Conservation (phyloP, 1,140 invertebrate genomes). For the Bradysia coprophila region DNA sequence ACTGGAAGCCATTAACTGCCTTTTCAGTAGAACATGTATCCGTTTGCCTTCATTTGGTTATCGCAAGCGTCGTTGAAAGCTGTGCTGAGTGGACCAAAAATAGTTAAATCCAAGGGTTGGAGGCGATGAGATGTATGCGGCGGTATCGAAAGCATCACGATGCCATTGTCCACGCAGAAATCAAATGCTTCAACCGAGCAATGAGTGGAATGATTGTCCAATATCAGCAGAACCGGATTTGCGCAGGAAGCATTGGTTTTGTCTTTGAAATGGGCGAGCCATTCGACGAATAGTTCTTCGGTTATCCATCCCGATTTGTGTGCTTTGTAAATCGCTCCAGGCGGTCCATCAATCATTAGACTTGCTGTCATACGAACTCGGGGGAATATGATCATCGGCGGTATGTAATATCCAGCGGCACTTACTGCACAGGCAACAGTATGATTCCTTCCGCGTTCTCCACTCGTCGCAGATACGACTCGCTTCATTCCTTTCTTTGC, state of each 20-base stretch:
- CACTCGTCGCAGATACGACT: not conserved
- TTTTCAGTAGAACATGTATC: not conserved
- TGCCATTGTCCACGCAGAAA: slow-evolving; percentile 17
- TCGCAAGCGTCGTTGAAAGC: not conserved
- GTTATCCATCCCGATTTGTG: not conserved
- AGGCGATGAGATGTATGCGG: slow-evolving; percentile 17
- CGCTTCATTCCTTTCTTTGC: not conserved
- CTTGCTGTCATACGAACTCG: not conserved
- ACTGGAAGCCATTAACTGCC: not conserved
- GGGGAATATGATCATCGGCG: not conserved
- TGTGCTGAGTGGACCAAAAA: slow-evolving; percentile 19
- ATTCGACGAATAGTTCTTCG: not conserved
- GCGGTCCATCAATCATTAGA: not conserved
- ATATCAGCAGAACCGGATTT: slow-evolving; percentile 7
- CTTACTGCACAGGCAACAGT: slow-evolving; percentile 3
- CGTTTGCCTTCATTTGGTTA: not conserved
- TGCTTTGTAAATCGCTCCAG: not conserved
- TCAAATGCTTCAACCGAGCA: slow-evolving; percentile 21
- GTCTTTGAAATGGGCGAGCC: not conserved
- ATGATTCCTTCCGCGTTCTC: not conserved
- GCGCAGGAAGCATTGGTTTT: not conserved
- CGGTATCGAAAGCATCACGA: slow-evolving; percentile 17
- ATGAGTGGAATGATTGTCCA: slow-evolving; percentile 14
- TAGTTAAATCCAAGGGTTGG: slow-evolving; percentile 22
- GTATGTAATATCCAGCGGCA: not conserved